These are phyloP conservation scores for Diarsia rubi DNA, from an alignment of 2,888 invertebrate species.

Conservation along the genomic window DNA sequence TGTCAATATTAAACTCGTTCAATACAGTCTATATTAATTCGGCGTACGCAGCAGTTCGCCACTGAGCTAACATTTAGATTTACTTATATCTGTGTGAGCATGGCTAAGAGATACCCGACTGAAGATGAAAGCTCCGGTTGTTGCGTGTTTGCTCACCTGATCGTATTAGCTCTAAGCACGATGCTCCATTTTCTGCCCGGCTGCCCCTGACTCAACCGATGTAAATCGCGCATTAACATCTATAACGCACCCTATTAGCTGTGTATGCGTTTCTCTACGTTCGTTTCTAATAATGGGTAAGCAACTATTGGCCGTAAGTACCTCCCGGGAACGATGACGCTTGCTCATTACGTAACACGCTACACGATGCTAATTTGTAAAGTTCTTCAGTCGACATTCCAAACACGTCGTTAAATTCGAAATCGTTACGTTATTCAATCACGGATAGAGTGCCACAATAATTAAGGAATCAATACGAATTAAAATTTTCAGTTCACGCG, in stretches of 20 bases:
- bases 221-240: constrained; percentile 84
- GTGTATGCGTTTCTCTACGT: constrained; percentile 78
- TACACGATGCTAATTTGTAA: constrained; percentile 54
- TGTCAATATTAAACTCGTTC: constrained; percentile 19
- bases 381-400: constrained; percentile 53
- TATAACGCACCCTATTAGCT: constrained; percentile 83
- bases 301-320: constrained; percentile 52
- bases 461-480: constrained; percentile 53
- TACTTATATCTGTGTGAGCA: constrained; percentile 67
- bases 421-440: constrained; percentile 58
- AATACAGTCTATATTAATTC: constrained; percentile 54
- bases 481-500: constrained; percentile 34
- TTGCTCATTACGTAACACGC: constrained; percentile 51
- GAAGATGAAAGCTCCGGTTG: constrained; percentile 89
- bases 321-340: constrained; percentile 38
- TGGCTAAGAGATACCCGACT: constrained; percentile 83
- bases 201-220: constrained; percentile 85
- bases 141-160: constrained; percentile 89
- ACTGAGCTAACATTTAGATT: constrained; percentile 59
- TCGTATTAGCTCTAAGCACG: constrained; percentile 89
- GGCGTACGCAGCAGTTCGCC: constrained; percentile 51
- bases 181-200: constrained; percentile 87
- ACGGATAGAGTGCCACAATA: constrained; percentile 36
- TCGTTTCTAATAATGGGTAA: constrained; percentile 72
- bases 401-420: constrained; percentile 63